Evolutionary conservation across 2,888 invertebrate genomes (phyloP).

Genomic region (Opisthograptis luteolata): DNA sequence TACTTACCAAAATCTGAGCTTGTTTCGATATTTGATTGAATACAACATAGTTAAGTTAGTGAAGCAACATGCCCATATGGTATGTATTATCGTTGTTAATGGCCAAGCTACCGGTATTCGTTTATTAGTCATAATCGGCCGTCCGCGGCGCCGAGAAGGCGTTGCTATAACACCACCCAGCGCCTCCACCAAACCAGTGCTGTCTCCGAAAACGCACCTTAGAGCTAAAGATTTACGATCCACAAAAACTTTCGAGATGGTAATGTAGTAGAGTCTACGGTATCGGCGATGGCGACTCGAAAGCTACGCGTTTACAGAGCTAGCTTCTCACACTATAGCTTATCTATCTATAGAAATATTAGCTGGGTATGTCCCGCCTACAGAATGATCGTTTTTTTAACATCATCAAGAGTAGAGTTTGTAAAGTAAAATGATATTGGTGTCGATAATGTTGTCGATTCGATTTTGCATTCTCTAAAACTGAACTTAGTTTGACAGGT

Average conservation of each 20-base stretch:
- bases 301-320: conserved; percentile 52
- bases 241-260: background rate
- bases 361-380: conserved; percentile 5
- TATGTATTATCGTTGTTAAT: conserved; percentile 70
- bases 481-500: too few species aligned
- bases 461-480: too few species aligned
- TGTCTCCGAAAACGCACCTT: conserved; percentile 33
- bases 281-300: conserved; percentile 30
- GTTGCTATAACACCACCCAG: conserved; percentile 57
- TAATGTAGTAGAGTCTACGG: too few species aligned
- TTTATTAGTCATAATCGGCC: conserved; percentile 79
- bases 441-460: too few species aligned
- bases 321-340: conserved; percentile 76
- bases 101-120: conserved; percentile 79
- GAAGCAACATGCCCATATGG: conserved; percentile 52
- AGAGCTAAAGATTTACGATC: conserved; percentile 5
- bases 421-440: too few species aligned
- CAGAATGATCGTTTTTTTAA: conserved; percentile 8
- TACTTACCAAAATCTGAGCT: too few species aligned
- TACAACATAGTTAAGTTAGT: conserved; percentile 24
- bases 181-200: conserved; percentile 29
- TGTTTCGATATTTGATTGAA: too few species aligned
- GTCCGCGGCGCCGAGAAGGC: conserved; percentile 73
- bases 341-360: conserved; percentile 45
- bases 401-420: conserved; percentile 9